A percentile compares a stretch with the other conserved stretches of the same genome.
Evolutionary conservation across 2,888 invertebrate genomes (phyloP).

Genomic region (Coecobrya sp.): DNA sequence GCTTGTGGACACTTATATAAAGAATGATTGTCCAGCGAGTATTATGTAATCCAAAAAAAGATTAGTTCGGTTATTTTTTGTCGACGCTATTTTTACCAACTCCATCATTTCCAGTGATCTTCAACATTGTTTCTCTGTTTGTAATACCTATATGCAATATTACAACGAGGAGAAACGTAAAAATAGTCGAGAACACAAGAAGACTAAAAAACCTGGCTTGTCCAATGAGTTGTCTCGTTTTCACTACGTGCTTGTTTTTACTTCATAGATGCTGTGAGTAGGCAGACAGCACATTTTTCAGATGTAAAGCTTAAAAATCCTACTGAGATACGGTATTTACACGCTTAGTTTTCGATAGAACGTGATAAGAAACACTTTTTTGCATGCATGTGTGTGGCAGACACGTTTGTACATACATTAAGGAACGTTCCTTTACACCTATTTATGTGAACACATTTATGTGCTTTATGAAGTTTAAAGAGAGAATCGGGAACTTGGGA

Average conservation of each 20-base stretch:
- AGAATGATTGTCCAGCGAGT: neutral
- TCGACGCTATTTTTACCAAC: slow-evolving; percentile 34
- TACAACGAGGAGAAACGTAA: slow-evolving; percentile 6
- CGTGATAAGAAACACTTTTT: slow-evolving; percentile 61
- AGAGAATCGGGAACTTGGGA: slow-evolving; percentile 74
- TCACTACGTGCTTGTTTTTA: slow-evolving; percentile 7
- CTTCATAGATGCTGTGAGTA: slow-evolving; percentile 6
- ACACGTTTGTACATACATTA: slow-evolving; percentile 46
- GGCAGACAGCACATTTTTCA: slow-evolving; percentile 27
- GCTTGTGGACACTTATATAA: slow-evolving; percentile 36
- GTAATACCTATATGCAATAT: neutral
- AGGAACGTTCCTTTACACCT: slow-evolving; percentile 67
- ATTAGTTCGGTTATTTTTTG: slow-evolving; percentile 8
- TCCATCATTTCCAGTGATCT: neutral
- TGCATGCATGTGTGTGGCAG: slow-evolving; percentile 55
- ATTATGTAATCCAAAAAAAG: slow-evolving; percentile 46
- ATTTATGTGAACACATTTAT: slow-evolving; percentile 72
- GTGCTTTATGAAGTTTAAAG: slow-evolving; percentile 78
- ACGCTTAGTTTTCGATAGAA: slow-evolving; percentile 60
- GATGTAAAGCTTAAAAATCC: slow-evolving; percentile 35
- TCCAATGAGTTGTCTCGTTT: neutral
- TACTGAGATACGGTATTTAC: slow-evolving; percentile 38
- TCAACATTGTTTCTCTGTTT: neutral
- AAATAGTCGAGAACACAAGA: slow-evolving; percentile 12
- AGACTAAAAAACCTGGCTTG: neutral